Conservation (phyloP, 2,113 vertebrate species). For the Gambusia holbrooki region DNA sequence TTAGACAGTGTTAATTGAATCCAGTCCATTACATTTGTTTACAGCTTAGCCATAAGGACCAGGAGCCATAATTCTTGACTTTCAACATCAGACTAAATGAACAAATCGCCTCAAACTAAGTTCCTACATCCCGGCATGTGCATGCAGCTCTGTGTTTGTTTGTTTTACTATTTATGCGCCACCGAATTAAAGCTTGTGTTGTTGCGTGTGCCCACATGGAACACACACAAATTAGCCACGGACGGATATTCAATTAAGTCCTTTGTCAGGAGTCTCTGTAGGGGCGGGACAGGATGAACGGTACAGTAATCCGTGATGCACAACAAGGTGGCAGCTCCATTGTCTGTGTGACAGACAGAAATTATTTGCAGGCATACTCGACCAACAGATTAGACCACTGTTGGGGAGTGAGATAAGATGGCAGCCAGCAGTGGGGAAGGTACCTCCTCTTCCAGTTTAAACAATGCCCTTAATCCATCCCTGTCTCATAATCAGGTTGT, state of each 20-base stretch:
- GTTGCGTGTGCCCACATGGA: conserved; percentile 50
- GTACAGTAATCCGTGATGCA: conserved; percentile 80
- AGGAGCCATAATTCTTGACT: conserved; percentile 61
- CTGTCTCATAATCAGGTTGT: conserved; percentile 69
- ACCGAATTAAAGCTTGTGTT: conserved; percentile 44
- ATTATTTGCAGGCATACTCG: conserved; percentile 79
- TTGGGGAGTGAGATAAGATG: conserved; percentile 77
- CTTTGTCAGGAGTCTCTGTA: conserved; percentile 76
- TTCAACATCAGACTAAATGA: conserved; percentile 57
- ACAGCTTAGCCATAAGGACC: conserved; percentile 63
- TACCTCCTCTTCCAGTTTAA: conserved; percentile 68
- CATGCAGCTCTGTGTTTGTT: conserved; percentile 12
- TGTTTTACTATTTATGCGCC: conserved; percentile 24
- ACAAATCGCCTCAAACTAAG: conserved; percentile 49
- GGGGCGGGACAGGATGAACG: conserved; percentile 71
- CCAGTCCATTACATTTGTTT: conserved; percentile 67
- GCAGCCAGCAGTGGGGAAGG: conserved; percentile 69
- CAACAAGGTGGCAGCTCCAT: conserved; percentile 79
- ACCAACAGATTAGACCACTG: conserved; percentile 83
- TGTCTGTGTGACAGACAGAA: conserved; percentile 80
- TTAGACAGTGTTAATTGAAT: conserved; percentile 75
- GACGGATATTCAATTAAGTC: conserved; percentile 80
- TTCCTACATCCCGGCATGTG: conserved; percentile 14
- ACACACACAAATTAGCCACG: conserved; percentile 75
- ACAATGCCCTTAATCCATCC: conserved; percentile 82